Evolutionary conservation across 2,797 vertebrate species (phyloP).

Genomic region (Macropodus opercularis): DNA sequence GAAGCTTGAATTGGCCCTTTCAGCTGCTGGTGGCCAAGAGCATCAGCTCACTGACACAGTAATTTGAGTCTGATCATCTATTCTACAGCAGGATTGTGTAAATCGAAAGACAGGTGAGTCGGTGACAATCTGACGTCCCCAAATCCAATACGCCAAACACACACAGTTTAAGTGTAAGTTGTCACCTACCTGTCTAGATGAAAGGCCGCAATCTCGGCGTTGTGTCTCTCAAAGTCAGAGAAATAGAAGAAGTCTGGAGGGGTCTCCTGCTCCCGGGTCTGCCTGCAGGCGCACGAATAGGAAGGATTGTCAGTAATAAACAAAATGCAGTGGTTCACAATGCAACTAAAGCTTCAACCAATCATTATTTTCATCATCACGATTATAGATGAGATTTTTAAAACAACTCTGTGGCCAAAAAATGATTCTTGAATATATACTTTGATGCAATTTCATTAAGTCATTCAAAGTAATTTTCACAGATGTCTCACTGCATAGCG

Average conservation of each 20-base stretch:
- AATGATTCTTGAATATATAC: no score
- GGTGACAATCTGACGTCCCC: neutral
- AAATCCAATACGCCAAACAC: neutral
- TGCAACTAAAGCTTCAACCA: neutral
- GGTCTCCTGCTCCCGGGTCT: constrained; percentile 96
- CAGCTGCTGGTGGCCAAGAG: no score
- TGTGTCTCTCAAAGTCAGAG: constrained; percentile 98
- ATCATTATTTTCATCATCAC: neutral
- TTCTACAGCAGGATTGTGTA: no score
- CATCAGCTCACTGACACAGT: no score
- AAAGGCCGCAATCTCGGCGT: constrained; percentile 97
- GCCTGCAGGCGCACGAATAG: constrained; percentile 79
- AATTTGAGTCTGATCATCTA: no score
- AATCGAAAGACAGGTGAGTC: no score
- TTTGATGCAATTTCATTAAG: no score
- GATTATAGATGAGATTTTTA: no score
- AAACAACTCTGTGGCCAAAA: no score
- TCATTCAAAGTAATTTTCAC: no score
- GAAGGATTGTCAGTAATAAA: constrained; percentile 17
- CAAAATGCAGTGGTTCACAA: neutral
- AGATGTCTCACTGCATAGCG: constrained; percentile 13
- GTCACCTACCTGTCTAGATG: constrained; percentile 95
- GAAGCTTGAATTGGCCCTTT: no score
- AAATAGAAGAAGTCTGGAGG: constrained; percentile 99
- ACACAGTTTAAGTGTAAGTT: neutral